Evolutionary conservation across 2,113 vertebrate species (phyloP), one percentile per base, ranked within the genome.

Genomic region (Pica pica): DNA sequence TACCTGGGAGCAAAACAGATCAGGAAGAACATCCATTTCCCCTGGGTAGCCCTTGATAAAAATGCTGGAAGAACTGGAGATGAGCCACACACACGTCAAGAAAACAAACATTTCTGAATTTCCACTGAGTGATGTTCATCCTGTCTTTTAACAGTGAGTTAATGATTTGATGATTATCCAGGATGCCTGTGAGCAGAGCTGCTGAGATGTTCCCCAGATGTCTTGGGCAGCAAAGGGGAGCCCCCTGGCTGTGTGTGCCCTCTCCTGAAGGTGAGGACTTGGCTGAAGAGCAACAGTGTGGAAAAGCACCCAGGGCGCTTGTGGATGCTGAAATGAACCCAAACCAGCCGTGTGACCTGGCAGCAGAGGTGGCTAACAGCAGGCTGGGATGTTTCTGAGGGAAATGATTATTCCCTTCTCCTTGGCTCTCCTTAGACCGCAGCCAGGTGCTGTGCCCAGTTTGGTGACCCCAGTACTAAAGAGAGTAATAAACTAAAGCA

Each of bases 261-360:
- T 39, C 21, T 76, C 16, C 49, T 56, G 44, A 83, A 55, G 50
- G 37, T 50, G 52, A 83, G 20, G 53, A 39, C 42, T 46, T 21
- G 19, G 19, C 63, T 76, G 57, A 83, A 68, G 30, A 87, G 33
- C 56, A 87, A 1, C 20, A 3, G 2, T 23, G 28, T 80, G 22
- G 57, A 61, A 61, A 80, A 87, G 17, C 37, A 65, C 30, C 30
- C 26, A 56, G 33, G 19, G 33, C 46, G 3, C 44, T 80, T 33
- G 1, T 42, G 37, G 47, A 13, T 42, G 42, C 20, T 28, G 68
- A 52, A 42, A 30, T 27, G 56, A 63, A 47, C 11, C 37, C 57
- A 67, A 37, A 17, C 4, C 55, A 83, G 19, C 20, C 0, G 0
- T 19, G 16, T 35, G 55, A 10, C 31, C n/a, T 69, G 39, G 22